Base-by-base conservation (phyloP, 2,888 invertebrate species). In the Sarcophaga variegata region DNA sequence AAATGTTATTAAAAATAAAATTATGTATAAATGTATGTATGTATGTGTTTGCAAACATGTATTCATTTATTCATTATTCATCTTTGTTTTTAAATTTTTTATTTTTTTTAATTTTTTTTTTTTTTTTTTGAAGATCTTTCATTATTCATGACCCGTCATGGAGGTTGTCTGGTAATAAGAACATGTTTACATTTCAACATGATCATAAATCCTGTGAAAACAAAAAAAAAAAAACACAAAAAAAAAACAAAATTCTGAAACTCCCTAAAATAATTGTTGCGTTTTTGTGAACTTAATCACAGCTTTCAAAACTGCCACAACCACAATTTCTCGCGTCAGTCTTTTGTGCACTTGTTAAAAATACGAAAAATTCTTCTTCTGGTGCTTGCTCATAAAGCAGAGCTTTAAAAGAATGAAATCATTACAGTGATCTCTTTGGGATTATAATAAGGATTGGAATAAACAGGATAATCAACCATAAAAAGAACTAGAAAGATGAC, bases 141-240 rank as follows among this genome's bases (percentile, higher is more conserved):
- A 74, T 80, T 85, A 85, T 81, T 85, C 84, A 85, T 81, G 76
- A 62, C 69, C 71, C 72, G 84, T 77, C 86, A 77, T 76, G 70
- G 60, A 83, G 74, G 69, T 69, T 81, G 81, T 20, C 67, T 72
- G 78, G 79, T 87, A 84, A 84, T 84, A 87, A 85, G 88, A 86
- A 83, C 82, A 81, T 91, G 92, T 91, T 90, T 89, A 90, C 92
- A 90, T 91, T 92, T 92, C 92, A 92, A 89, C 92, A 90, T 89
- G 85, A 82, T 88, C 90, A 92, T 92, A 92, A 92, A 92, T 92
- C 87, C 81, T 81, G 12, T 14, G 17, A 54, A 54, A 54, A 4
- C 12, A 22, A 78, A 59, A 59, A 66, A 62, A 20, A 20, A 20
- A 20, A 20, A n/a, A n/a, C n/a, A 3, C 12, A 22, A 78, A 59